phyloP scores from a whole-genome alignment of 2,888 invertebrate species.

The Crematogaster levior region DNA sequence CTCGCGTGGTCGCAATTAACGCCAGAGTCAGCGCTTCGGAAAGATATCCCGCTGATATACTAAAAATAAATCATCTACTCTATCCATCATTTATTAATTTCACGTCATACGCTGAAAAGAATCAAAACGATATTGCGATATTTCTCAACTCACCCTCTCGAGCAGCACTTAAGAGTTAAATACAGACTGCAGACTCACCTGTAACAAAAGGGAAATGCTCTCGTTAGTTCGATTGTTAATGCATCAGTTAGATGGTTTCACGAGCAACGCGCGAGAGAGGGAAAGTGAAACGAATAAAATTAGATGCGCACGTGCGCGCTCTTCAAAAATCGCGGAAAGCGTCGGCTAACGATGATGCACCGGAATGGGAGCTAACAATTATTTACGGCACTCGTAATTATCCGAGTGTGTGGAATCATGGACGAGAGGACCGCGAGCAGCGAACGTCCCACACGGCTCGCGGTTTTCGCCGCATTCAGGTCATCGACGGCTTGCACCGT shows the following conservation, averaged over 20 bases:
- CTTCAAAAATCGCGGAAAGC: slow-evolving; percentile 34
- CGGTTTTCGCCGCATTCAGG: slow-evolving; percentile 76
- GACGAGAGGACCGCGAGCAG: slow-evolving; percentile 57
- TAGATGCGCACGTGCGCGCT: background rate
- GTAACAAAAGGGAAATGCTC: slow-evolving; percentile 51
- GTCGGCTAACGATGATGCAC: slow-evolving; percentile 17
- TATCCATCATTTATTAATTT: background rate
- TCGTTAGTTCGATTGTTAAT: slow-evolving; percentile 6
- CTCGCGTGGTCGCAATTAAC: slow-evolving; percentile 34
- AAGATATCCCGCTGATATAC: slow-evolving; percentile 9
- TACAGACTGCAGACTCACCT: slow-evolving; percentile 44
- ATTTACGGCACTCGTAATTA: slow-evolving; percentile 61
- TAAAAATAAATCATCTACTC: slow-evolving; percentile 17
- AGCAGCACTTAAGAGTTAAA: background rate
- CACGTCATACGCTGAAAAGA: background rate
- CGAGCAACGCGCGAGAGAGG: background rate
- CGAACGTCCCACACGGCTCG: slow-evolving; percentile 62
- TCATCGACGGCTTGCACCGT: slow-evolving; percentile 71
- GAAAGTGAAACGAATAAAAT: slow-evolving; percentile 43
- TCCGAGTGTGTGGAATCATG: slow-evolving; percentile 63
- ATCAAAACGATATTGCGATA: background rate
- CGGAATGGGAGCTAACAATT: slow-evolving; percentile 53
- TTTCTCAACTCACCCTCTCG: slow-evolving; percentile 12
- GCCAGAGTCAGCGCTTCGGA: background rate
- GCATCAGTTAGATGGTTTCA: background rate